phyloP scores from a whole-genome alignment of 1,140 invertebrate species.

The Hermetia illucens region DNA sequence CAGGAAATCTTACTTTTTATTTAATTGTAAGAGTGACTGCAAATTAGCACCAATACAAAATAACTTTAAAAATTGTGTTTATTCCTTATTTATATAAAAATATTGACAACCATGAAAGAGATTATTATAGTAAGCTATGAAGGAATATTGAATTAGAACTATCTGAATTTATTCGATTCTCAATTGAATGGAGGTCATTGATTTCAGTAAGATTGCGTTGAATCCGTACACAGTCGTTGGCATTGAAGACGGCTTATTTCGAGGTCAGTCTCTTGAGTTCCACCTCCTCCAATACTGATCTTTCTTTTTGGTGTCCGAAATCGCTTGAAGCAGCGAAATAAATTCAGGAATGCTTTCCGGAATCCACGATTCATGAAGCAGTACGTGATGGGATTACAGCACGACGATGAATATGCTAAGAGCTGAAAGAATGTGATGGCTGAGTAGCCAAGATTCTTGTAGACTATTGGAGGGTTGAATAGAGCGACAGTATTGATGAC shows the following conservation, averaged over 20 bases:
- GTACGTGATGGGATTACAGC: slow-evolving; percentile 82
- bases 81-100: too few species aligned
- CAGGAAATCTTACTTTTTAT: too few species aligned
- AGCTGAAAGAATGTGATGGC: slow-evolving; percentile 62
- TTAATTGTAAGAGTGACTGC: too few species aligned
- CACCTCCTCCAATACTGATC: slow-evolving; percentile 7
- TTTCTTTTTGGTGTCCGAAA: slow-evolving; percentile 5
- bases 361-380: slow-evolving; percentile 85
- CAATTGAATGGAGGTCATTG: too few species aligned
- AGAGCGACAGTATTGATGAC: slow-evolving; percentile 58
- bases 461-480: slow-evolving; percentile 53
- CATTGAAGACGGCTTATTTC: slow-evolving; percentile 2
- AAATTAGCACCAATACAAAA: too few species aligned
- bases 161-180: too few species aligned
- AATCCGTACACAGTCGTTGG: slow-evolving; percentile 2
- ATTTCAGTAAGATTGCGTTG: slow-evolving; percentile 1
- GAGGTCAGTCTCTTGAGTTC: slow-evolving; percentile 5
- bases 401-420: slow-evolving; percentile 67
- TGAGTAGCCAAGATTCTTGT: slow-evolving; percentile 45
- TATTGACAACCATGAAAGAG: too few species aligned
- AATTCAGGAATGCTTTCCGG: slow-evolving; percentile 52
- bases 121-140: too few species aligned
- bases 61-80: too few species aligned
- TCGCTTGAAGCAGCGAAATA: slow-evolving; percentile 7
- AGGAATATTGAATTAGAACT: too few species aligned